Evolutionary conservation across 2,888 invertebrate genomes (phyloP).

Genomic region (Metacarcinus magister): DNA sequence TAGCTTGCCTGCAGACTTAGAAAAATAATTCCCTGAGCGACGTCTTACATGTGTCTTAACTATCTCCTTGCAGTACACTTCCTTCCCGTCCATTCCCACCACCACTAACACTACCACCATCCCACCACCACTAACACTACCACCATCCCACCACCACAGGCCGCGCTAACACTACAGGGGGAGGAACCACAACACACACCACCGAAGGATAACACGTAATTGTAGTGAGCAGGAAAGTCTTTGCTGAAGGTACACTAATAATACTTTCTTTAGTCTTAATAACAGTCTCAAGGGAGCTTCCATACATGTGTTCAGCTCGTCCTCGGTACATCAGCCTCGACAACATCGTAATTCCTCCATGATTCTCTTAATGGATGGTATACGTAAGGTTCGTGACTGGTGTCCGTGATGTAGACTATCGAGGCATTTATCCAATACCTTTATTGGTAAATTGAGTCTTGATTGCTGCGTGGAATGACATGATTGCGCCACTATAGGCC

Average conservation of each 20-base stretch:
- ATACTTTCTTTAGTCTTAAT: neutral
- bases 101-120: neutral
- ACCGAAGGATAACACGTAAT: neutral
- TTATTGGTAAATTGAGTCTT: neutral
- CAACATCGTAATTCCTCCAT: neutral
- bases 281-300: neutral
- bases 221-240: neutral
- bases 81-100: neutral
- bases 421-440: neutral
- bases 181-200: neutral
- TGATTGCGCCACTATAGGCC: neutral
- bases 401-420: neutral
- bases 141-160: too few relatives aligned
- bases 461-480: neutral
- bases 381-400: neutral
- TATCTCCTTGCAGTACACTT: neutral
- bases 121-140: too few relatives aligned
- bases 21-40: neutral
- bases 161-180: too few relatives aligned
- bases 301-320: neutral
- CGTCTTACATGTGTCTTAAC: neutral
- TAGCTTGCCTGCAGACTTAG: neutral
- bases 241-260: neutral
- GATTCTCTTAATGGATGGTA: neutral
- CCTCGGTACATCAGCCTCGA: neutral